These are phyloP conservation scores for Myotis vivesi DNA, from an alignment of 2,797 vertebrate species.

Conservation along the genomic window DNA sequence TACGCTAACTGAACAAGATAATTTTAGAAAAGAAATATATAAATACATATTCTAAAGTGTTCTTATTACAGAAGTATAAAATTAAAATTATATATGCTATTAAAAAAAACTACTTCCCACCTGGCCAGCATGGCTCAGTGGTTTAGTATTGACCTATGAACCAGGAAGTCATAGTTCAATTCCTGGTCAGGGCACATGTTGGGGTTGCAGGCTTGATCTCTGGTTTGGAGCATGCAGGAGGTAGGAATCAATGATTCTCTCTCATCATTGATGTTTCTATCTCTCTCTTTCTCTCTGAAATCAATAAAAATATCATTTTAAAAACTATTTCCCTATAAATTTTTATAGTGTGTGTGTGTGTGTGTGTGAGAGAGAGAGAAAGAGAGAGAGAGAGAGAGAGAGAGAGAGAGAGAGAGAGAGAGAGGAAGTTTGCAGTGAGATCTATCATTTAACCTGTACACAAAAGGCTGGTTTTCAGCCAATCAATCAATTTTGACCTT, in stretches of 20 bases:
- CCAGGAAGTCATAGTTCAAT: too few relatives aligned
- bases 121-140: too few relatives aligned
- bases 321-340: background rate
- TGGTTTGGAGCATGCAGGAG: too few relatives aligned
- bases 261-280: too few relatives aligned
- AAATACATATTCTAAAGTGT: background rate
- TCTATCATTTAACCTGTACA: conserved; percentile 60
- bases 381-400: background rate
- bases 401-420: background rate
- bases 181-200: too few relatives aligned
- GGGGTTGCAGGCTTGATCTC: too few relatives aligned
- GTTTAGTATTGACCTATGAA: too few relatives aligned
- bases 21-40: background rate
- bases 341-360: background rate
- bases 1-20: background rate
- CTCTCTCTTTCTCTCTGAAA: too few relatives aligned
- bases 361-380: background rate
- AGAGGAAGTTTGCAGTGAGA: conserved; percentile 34
- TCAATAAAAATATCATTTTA: too few relatives aligned
- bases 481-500: conserved; percentile 76
- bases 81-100: background rate
- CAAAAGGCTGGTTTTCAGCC: conserved; percentile 39
- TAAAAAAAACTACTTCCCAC: background rate
- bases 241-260: too few relatives aligned
- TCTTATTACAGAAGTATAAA: background rate